phyloP scores from a whole-genome alignment of 2,797 vertebrate genomes.

The Paramormyrops hopkinsi region DNA sequence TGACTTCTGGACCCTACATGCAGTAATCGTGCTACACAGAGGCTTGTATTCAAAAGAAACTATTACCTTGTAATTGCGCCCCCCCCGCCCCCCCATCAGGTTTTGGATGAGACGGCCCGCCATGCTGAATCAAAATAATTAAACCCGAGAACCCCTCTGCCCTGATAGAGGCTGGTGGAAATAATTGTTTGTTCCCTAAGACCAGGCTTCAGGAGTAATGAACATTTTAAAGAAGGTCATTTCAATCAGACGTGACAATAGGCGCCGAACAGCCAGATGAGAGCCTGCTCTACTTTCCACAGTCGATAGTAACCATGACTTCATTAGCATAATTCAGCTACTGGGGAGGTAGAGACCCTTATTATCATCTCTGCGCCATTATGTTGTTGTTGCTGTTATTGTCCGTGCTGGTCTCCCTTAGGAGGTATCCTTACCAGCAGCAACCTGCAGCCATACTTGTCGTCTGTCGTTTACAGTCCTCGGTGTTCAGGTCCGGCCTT shows the following conservation, averaged over 20 bases:
- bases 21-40: not conserved
- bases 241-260: slow-evolving; percentile 7
- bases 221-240: not conserved
- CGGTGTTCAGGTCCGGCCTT: not conserved
- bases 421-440: not conserved
- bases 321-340: not conserved
- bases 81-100: not conserved
- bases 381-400: not conserved
- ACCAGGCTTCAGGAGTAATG: not conserved
- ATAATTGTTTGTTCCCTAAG: not conserved
- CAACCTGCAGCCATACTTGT: not conserved
- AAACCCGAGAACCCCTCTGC: not conserved
- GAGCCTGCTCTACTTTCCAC: not conserved
- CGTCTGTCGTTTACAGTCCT: not conserved
- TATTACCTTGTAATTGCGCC: not conserved
- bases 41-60: not conserved
- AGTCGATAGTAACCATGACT: not conserved
- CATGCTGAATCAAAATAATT: not conserved
- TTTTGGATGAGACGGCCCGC: not conserved
- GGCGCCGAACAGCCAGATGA: not conserved
- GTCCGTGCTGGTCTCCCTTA: not conserved
- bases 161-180: not conserved
- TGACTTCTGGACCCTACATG: not conserved
- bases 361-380: not conserved
- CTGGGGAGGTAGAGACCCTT: not conserved